Evolutionary conservation across 2,888 invertebrate genomes (phyloP), one percentile per base, ranked within the genome.

Genomic region (Polia nebulosa): DNA sequence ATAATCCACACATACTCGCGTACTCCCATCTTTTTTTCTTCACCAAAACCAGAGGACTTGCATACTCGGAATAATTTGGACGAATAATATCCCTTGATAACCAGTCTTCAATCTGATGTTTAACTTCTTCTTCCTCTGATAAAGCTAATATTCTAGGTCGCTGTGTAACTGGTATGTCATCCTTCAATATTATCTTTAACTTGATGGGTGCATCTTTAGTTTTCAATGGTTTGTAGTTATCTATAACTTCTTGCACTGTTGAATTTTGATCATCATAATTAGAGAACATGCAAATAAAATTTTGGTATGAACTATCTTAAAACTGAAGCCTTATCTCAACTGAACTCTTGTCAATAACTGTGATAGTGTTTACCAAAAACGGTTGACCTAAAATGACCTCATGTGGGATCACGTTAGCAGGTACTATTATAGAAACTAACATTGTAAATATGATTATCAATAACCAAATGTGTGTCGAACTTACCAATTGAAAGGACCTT

Each of bases 111-210:
- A 79, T 60, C 39, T 80, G 76, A 5, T 75, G 27, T 1, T 81
- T 62, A 1, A 82, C 84, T 7, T 44, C 34, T 3, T 71, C 22
- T 59, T 78, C 59, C 51, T 81, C 76, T 9, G 20, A 47, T 2
- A 66, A 20, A 1, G 84, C 57, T 25, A 85, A 39, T 25, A 82
- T 45, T 44, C 84, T 56, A 3, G 84, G 82, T 8, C 79, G 67
- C 36, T 81, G 83, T 0, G 56, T 36, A 6, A 82, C 64, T 0
- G 83, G 81, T 5, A 77, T 65, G 2, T 85, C 82, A 49, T 34
- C 17, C 49, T 36, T 25, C 22, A 8, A 34, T n/a, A 47, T 3
- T 34, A 34, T 34, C 8, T 34, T 34, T 34, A 34, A 34, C 9
- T 34, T 34, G 4, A 29, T 7, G 3, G 29, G 29, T 29, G 29